phyloP scores from a whole-genome alignment of 2,797 vertebrate genomes.

The Pantherophis alleghaniensis region DNA sequence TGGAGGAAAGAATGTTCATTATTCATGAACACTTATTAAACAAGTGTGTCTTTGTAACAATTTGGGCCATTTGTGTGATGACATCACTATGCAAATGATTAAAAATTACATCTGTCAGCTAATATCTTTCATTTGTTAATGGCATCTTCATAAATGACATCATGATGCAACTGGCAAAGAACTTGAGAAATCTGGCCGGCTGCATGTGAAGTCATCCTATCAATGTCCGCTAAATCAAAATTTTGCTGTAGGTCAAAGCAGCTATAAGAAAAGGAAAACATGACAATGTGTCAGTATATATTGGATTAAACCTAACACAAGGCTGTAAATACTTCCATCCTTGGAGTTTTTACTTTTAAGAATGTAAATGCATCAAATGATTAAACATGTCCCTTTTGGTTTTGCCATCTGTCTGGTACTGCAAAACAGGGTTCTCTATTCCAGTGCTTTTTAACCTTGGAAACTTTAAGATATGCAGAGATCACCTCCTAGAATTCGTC shows the following conservation, averaged over 20 bases:
- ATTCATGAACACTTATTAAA: not conserved
- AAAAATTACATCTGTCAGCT: not conserved
- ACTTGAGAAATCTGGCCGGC: not conserved
- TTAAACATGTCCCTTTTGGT: not conserved
- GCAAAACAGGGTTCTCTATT: not conserved
- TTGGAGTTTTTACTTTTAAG: not conserved
- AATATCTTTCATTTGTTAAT: not conserved
- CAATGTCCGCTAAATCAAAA: not conserved
- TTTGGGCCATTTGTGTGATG: not conserved
- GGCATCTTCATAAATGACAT: not conserved
- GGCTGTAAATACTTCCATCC: not conserved
- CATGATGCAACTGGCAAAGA: not conserved
- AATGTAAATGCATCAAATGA: not conserved
- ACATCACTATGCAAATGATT: not conserved
- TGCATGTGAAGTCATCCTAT: not conserved
- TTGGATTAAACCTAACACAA: not conserved
- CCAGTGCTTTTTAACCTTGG: not conserved
- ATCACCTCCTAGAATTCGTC: not conserved
- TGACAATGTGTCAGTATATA: not conserved
- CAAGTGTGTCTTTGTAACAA: not conserved
- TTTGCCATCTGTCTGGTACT: not conserved
- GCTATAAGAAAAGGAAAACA: not conserved
- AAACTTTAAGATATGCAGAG: not conserved
- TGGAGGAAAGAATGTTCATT: not conserved
- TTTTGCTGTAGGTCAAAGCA: fast-evolving